Conservation (phyloP, 2,113 vertebrate genomes). For the Smithornis capensis region DNA sequence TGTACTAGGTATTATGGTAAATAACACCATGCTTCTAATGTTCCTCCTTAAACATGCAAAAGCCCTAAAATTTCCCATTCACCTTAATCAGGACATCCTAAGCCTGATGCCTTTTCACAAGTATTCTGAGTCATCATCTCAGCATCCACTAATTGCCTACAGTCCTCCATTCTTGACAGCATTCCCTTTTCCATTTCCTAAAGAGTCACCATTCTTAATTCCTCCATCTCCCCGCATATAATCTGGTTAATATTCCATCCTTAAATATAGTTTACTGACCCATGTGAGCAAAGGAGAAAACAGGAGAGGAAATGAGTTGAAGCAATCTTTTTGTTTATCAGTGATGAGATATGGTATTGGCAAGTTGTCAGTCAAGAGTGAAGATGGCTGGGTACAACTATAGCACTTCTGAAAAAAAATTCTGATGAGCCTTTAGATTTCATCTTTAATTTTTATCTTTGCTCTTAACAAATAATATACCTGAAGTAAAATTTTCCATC, state of each 20-base stretch:
- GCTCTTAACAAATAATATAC: not conserved
- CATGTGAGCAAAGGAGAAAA: not conserved
- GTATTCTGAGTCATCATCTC: not conserved
- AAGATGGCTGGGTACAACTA: not conserved
- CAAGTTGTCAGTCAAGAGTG: not conserved
- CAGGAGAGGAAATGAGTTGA: not conserved
- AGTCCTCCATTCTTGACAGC: not conserved
- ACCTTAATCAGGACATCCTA: not conserved
- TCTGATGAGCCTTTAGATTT: not conserved
- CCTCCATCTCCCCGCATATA: not conserved
- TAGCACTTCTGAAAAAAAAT: not conserved
- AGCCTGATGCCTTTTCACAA: not conserved
- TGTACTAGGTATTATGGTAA: not conserved
- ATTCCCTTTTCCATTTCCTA: not conserved
- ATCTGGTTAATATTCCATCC: not conserved
- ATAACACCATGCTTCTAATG: not conserved
- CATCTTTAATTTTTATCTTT: not conserved
- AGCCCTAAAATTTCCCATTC: not conserved
- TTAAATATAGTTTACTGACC: not conserved
- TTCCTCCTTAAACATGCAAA: not conserved
- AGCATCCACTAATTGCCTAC: not conserved
- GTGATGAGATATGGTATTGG: rapidly evolving
- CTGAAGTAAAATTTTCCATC: not conserved
- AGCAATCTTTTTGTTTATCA: not conserved
- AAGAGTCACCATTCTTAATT: not conserved